Base-by-base conservation (phyloP, 2,797 vertebrate genomes). In the Tachyglossus aculeatus region DNA sequence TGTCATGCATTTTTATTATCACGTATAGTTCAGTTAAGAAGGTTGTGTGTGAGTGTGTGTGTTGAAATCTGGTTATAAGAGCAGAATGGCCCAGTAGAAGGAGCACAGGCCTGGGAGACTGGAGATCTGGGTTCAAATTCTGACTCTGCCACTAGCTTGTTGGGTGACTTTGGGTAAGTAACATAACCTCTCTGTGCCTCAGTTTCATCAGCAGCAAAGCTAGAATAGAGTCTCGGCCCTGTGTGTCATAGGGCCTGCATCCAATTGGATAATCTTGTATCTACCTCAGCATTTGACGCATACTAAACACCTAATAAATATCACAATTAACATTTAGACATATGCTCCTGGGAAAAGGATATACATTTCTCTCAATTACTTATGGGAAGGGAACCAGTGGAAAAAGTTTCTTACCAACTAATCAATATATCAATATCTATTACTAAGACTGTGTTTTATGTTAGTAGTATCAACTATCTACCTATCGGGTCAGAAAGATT, bases 391-490 rank as follows among this genome's bases (percentile, higher is more conserved):
- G 63, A 74, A 53, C 54, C 79, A 74, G 27, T 78, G n/a, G n/a
- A 84, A 82, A 88, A 83, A 82, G 66, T 84, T 78, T 82, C 74
- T 74, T 84, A 74, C 78, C 79, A 90, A 50, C 52, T 75, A 86
- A 88, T 93, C 88, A 84, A 88, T 92, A 80, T 69, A 58, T 61
- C 83, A 86, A 32, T 91, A 81, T 56, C 90, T 86, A 88, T 91
- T 90, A 92, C 60, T 32, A 60, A 79, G 67, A 79, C 61, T 83
- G 48, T 78, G 68, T 87, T 87, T 90, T 88, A 73, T 83, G 65
- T 85, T 90, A 89, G 83, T 88, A 88, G 73, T 90, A 87, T 87
- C 85, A 86, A 91, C 86, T 77, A 88, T 86, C 82, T 84, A 22
- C 67, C 85, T 87, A 85, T 76, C 80, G 58, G 84, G 77, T 76